Evolutionary conservation across 2,888 invertebrate species (phyloP), one percentile per base, ranked within the genome.

Genomic region (Amiota communis): DNA sequence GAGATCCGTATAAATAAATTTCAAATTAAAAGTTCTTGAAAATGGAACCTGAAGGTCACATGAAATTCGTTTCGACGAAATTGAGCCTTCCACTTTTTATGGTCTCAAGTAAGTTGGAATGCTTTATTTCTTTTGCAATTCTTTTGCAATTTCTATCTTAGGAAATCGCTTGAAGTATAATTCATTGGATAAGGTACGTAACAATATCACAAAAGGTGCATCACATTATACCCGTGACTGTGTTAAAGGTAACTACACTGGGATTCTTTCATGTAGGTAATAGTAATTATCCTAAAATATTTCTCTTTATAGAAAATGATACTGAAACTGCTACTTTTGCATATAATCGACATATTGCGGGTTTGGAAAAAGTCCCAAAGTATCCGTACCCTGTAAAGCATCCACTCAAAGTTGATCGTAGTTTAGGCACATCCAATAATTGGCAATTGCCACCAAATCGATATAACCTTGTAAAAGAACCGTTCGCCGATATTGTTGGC

Each of bases 391-490:
- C 81, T 10, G 73, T 78, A 46, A 71, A 75, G 8, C 79, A 79
- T 10, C 70, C 73, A 0, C 53, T 83, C 12, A 63, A 56, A 1
- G 70, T 23, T 3, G 75, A 79, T 49, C 82, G 83, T 0, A 59
- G 65, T 0, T 63, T 82, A 76, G 79, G 80, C 15, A 75, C 74
- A 0, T 77, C 76, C 75, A 72, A 73, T 0, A 65, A 72, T 23
- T 87, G 84, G 78, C 81, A 87, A 1, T 75, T 83, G 48, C 79
- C 88, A 0, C 88, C 88, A 0, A 88, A 88, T 78, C 79, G 83
- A 1, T 88, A 88, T 57, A 78, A 81, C 0, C 72, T 82, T 0
- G 76, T 74, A 0, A 76, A 74, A 0, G 75, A 74, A 1, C 80
- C 87, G 0, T 87, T 74, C 10, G 68, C 57, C 9, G 72, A 65